Evolutionary conservation across 2,888 invertebrate genomes (phyloP).

Genomic region (Catocala nupta): DNA sequence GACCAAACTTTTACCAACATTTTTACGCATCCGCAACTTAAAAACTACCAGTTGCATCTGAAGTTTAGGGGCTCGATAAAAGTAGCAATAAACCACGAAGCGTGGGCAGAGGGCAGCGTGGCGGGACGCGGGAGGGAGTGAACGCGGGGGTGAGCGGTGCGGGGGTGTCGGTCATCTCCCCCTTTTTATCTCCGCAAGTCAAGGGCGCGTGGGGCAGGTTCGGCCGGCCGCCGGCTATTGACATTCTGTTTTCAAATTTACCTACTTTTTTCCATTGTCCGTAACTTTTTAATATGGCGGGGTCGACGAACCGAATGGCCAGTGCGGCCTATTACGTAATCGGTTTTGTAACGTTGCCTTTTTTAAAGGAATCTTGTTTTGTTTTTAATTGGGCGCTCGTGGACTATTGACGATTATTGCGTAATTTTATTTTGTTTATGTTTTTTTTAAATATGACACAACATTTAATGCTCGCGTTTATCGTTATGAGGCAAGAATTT

Average conservation of each 20-base stretch:
- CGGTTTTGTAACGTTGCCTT: conserved; percentile 56
- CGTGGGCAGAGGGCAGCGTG: conserved; percentile 70
- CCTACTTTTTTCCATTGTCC: conserved; percentile 85
- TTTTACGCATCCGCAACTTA: conserved; percentile 41
- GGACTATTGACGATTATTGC: conserved; percentile 40
- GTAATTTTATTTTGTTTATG: conserved; percentile 35
- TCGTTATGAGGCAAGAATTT: too few species aligned
- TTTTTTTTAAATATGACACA: conserved; percentile 16
- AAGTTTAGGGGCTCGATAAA: conserved; percentile 74
- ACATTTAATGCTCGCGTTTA: too few species aligned
- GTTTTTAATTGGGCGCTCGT: conserved; percentile 42
- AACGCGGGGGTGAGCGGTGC: conserved; percentile 42
- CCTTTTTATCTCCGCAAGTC: conserved; percentile 85
- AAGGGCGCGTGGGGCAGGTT: conserved; percentile 87
- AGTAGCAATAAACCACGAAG: conserved; percentile 73
- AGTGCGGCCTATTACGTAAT: conserved; percentile 69
- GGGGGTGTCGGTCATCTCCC: conserved; percentile 81
- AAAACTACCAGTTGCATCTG: conserved; percentile 69
- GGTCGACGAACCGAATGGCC: conserved; percentile 81
- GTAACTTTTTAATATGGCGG: conserved; percentile 82
- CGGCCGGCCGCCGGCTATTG: conserved; percentile 85
- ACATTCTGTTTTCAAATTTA: conserved; percentile 86
- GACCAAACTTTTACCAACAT: conserved; percentile 37
- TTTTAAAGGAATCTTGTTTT: conserved; percentile 56
- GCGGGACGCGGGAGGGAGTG: conserved; percentile 27